phyloP scores from a whole-genome alignment of 2,113 vertebrate species.

The Phalacrocorax carbo region DNA sequence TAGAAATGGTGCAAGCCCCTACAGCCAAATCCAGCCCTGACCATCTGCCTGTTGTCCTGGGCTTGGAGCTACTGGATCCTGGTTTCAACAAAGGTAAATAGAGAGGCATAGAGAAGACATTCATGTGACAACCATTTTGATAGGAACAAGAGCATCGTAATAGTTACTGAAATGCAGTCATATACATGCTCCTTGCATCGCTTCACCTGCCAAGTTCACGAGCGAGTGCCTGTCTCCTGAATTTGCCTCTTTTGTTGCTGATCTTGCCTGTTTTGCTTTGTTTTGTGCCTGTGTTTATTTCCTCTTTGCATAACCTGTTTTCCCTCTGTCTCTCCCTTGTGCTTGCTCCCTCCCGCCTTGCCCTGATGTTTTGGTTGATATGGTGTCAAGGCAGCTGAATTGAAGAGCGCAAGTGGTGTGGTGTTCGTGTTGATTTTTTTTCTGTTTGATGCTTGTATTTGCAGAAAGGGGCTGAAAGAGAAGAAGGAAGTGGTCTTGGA shows the following conservation, averaged over 20 bases:
- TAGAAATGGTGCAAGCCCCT: not conserved
- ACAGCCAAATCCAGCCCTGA: not conserved
- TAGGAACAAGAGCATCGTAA: not conserved
- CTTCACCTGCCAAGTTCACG: not conserved
- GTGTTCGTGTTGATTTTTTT: not conserved
- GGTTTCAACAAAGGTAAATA: not conserved
- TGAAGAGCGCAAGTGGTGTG: not conserved
- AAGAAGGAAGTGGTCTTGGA: not conserved
- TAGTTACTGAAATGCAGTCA: not conserved
- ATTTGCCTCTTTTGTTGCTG: not conserved
- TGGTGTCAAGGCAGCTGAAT: not conserved
- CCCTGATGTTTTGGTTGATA: not conserved
- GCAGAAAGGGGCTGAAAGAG: not conserved
- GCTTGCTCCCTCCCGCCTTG: not conserved
- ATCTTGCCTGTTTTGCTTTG: not conserved
- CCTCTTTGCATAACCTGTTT: not conserved
- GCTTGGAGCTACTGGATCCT: not conserved
- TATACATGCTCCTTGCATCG: rapidly evolving
- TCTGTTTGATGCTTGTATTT: not conserved
- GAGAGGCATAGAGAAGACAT: not conserved
- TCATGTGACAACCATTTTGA: not conserved
- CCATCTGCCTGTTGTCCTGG: not conserved
- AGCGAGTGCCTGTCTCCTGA: not conserved
- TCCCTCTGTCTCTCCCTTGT: not conserved
- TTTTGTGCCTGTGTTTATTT: not conserved